Evolutionary conservation across 2,888 invertebrate species (phyloP), one percentile per base, ranked within the genome.

Genomic region (Plagodis dolabraria): DNA sequence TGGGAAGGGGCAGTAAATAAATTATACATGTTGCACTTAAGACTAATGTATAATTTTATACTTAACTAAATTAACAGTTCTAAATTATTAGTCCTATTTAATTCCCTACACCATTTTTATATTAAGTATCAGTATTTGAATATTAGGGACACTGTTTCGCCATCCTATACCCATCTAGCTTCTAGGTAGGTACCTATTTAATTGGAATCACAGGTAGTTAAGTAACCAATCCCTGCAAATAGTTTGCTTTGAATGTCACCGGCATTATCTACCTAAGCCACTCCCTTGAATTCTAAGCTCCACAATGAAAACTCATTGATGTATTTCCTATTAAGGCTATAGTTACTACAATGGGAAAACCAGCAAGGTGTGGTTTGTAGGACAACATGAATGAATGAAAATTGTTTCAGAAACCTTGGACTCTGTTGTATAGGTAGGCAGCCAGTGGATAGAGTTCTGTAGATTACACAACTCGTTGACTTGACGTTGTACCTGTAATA

Each of bases 331-430:
- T 59, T 55, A 40, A 48, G n/a, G 22, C 22, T 36, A 36, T 7
- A 8, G 7, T 36, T 36, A 40, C 40, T 2, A 60, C 60, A 61
- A 61, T 61, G 36, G 40, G n/a, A 49, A 48, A 56, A 55, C 48
- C 48, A n/a, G 35, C 5, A 38, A 46, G 60, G 60, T 47, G 60
- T 46, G 60, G 56, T 51, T 22, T 36, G 42, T 47, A 47, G 11
- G 12, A 11, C 42, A n/a, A 4, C 33, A 34, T 36, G 52, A 7
- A 34, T 64, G 52, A 67, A 64, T 64, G 61, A 56, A 50, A 33
- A 57, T 63, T 69, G 62, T 67, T 63, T 60, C 62, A 53, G 52
- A 45, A 64, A 54, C 69, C 69, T 69, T 69, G 69, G 36, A 10
- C 11, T 40, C 34, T 34, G 43, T 49, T 11, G 22, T 33, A 8